Evolutionary conservation across 2,888 invertebrate species (phyloP).

Genomic region (Meiosimyza decipiens): DNA sequence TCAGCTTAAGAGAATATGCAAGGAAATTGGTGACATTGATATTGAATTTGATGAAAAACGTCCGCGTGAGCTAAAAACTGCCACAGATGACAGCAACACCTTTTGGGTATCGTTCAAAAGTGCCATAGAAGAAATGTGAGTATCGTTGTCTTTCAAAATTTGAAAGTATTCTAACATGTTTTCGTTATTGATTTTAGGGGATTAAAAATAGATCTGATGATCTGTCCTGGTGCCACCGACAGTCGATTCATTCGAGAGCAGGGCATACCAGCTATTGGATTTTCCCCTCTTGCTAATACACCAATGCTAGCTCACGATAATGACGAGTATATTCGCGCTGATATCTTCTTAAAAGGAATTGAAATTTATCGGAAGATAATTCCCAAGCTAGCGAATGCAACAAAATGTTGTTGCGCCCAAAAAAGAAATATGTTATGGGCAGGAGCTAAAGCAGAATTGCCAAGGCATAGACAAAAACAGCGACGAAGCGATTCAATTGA

Average conservation of each 20-base stretch:
- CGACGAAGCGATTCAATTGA: too few relatives aligned
- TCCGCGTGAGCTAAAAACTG: conserved; percentile 72
- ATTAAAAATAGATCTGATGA: conserved; percentile 75
- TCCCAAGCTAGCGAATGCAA: conserved; percentile 56
- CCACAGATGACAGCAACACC: conserved; percentile 73
- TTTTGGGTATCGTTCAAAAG: conserved; percentile 81
- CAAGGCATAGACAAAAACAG: too few relatives aligned
- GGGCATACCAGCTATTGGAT: conserved; percentile 89
- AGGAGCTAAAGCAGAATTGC: too few relatives aligned
- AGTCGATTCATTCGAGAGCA: conserved; percentile 83
- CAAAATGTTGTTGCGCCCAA: background rate
- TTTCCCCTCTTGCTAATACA: conserved; percentile 91
- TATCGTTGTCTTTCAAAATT: background rate
- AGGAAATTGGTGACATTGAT: conserved; percentile 78
- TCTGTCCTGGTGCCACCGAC: conserved; percentile 93
- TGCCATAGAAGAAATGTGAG: conserved; percentile 72
- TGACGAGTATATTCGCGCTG: conserved; percentile 85
- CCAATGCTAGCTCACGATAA: conserved; percentile 90
- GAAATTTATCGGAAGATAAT: conserved; percentile 72
- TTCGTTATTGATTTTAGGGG: conserved; percentile 68
- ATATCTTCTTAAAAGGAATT: conserved; percentile 85
- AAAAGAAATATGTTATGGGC: too few relatives aligned
- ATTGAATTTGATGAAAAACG: conserved; percentile 77
- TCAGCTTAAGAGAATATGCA: conserved; percentile 58
- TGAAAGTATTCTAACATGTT: conserved; percentile 3